These are phyloP conservation scores for Xerus inauris DNA, from an alignment of 2,113 vertebrate species.

Conservation along the genomic window DNA sequence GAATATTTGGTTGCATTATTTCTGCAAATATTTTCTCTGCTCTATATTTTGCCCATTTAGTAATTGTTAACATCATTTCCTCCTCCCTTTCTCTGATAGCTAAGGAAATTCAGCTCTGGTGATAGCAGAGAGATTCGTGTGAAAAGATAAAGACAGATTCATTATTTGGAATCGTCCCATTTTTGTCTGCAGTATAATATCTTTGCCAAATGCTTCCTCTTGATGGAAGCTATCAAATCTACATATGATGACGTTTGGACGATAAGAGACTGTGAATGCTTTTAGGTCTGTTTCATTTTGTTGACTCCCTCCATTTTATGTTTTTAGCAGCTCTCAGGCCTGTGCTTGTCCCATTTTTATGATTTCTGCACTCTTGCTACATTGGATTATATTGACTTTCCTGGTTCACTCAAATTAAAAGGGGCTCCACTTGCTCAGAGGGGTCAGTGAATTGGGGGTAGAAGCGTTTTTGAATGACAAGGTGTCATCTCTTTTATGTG, in stretches of 20 bases:
- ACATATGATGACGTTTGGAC: not conserved
- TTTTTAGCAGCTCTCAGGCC: not conserved
- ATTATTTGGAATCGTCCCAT: not conserved
- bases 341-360: not conserved
- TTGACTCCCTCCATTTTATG: not conserved
- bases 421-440: not conserved
- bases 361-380: not conserved
- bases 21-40: constrained; percentile 10
- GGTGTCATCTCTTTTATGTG: not conserved
- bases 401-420: not conserved
- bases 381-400: not conserved
- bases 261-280: not conserved
- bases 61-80: not conserved
- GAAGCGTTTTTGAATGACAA: not conserved
- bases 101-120: not conserved
- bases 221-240: not conserved
- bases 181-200: not conserved
- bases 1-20: not conserved
- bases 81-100: not conserved
- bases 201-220: not conserved
- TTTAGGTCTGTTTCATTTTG: not conserved
- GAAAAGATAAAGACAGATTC: constrained; percentile 22
- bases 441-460: not conserved
- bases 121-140: not conserved
- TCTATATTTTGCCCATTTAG: not conserved